Evolutionary conservation across 2,888 invertebrate genomes (phyloP).

Genomic region (Morpho deidamia): DNA sequence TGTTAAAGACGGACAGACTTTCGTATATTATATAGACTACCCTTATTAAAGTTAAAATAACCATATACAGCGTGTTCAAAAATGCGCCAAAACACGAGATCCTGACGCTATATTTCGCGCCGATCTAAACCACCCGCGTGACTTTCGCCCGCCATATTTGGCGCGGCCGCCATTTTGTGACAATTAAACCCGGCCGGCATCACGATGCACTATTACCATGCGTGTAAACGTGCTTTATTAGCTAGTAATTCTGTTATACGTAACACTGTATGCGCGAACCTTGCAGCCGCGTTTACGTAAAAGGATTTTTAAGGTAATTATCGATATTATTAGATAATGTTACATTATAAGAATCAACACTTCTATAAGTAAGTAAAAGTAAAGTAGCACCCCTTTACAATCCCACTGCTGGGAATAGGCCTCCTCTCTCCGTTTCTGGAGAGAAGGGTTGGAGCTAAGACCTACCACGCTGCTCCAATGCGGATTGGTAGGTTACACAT

Average conservation of each 20-base stretch:
- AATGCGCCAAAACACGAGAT: slow-evolving; percentile 14
- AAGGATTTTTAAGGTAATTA: slow-evolving; percentile 17
- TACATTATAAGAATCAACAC: too few relatives aligned
- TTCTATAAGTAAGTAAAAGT: too few relatives aligned
- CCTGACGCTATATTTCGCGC: slow-evolving; percentile 28
- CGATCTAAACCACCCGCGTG: slow-evolving; percentile 25
- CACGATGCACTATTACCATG: slow-evolving; percentile 48
- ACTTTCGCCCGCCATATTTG: slow-evolving; percentile 28
- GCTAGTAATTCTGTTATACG: slow-evolving; percentile 29
- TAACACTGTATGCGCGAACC: slow-evolving; percentile 24
- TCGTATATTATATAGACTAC: too few relatives aligned
- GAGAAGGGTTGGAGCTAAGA: too few relatives aligned
- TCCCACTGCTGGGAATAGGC: too few relatives aligned
- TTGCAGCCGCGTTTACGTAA: slow-evolving; percentile 12
- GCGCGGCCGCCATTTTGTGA: slow-evolving; percentile 41
- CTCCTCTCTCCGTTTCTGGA: too few relatives aligned
- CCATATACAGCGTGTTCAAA: slow-evolving; percentile 18
- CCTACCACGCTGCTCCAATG: too few relatives aligned
- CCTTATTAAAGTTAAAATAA: too few relatives aligned
- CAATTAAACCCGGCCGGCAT: slow-evolving; percentile 49
- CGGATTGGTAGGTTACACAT: too few relatives aligned
- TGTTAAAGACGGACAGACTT: too few relatives aligned
- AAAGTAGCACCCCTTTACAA: too few relatives aligned
- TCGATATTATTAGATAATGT: not conserved
- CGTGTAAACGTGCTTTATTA: slow-evolving; percentile 35